Evolutionary conservation across 2,888 invertebrate genomes (phyloP).

Genomic region (Ormyrus labotus): DNA sequence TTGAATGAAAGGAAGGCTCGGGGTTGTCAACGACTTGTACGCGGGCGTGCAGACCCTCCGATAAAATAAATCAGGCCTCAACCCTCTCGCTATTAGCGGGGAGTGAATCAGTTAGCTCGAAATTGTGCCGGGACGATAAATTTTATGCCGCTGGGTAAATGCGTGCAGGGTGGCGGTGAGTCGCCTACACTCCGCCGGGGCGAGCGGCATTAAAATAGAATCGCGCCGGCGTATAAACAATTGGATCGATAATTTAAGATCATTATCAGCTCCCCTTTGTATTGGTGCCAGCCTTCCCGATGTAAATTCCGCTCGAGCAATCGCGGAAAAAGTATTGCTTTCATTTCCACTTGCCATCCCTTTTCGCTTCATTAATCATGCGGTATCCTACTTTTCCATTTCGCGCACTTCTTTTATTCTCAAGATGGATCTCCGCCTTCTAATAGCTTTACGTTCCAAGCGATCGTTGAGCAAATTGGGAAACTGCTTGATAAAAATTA

Average conservation of each 20-base stretch:
- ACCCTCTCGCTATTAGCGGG: slow-evolving; percentile 68
- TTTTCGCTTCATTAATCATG: slow-evolving; percentile 41
- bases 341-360: slow-evolving; percentile 34
- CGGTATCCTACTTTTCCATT: neutral
- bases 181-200: slow-evolving; percentile 58
- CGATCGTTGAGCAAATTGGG: no score
- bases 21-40: slow-evolving; percentile 56
- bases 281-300: slow-evolving; percentile 69
- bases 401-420: neutral
- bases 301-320: slow-evolving; percentile 64
- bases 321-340: slow-evolving; percentile 40
- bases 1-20: slow-evolving; percentile 47
- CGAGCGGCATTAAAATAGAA: slow-evolving; percentile 70
- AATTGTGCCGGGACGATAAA: slow-evolving; percentile 71
- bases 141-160: slow-evolving; percentile 62
- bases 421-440: neutral
- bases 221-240: slow-evolving; percentile 74
- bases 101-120: slow-evolving; percentile 70
- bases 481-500: neutral
- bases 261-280: slow-evolving; percentile 72
- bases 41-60: slow-evolving; percentile 55
- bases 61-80: slow-evolving; percentile 69
- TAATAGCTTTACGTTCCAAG: neutral
- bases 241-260: slow-evolving; percentile 75
- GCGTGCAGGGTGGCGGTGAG: slow-evolving; percentile 38